phyloP scores from a whole-genome alignment of 2,888 invertebrate species.

The Mesochorus sp. region DNA sequence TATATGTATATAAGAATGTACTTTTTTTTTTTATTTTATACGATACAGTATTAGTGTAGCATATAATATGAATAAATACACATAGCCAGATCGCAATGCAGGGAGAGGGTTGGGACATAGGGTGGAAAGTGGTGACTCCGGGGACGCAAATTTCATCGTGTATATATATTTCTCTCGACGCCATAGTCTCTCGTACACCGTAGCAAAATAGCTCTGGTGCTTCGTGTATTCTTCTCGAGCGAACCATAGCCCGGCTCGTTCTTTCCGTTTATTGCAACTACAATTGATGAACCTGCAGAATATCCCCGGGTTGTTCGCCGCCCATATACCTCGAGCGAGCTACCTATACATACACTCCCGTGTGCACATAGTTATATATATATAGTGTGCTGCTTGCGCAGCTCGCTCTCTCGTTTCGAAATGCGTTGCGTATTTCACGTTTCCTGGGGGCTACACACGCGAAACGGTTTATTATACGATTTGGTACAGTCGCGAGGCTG shows the following conservation, averaged over 20 bases:
- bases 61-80: slow-evolving; percentile 49
- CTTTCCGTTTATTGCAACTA: slow-evolving; percentile 70
- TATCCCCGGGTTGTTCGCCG: slow-evolving; percentile 31
- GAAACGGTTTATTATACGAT: slow-evolving; percentile 51
- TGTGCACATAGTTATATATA: neutral
- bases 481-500: slow-evolving; percentile 34
- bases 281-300: slow-evolving; percentile 68
- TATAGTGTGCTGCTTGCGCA: neutral
- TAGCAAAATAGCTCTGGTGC: slow-evolving; percentile 69
- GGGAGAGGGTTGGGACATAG: slow-evolving; percentile 52
- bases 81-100: slow-evolving; percentile 56
- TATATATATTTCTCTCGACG: slow-evolving; percentile 63
- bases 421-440: slow-evolving; percentile 54
- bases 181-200: slow-evolving; percentile 59
- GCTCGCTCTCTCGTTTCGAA: slow-evolving; percentile 22
- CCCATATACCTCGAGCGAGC: slow-evolving; percentile 4
- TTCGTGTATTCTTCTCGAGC: slow-evolving; percentile 67
- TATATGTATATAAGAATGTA: slow-evolving; percentile 28
- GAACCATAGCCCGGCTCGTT: slow-evolving; percentile 57
- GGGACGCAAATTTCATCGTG: slow-evolving; percentile 65
- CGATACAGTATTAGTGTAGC: slow-evolving; percentile 3
- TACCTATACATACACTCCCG: neutral
- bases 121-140: slow-evolving; percentile 67
- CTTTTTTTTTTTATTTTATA: slow-evolving; percentile 1
- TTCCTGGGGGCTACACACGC: slow-evolving; percentile 23